Evolutionary conservation across 2,797 vertebrate species (phyloP).

Genomic region (Novumbra hubbsi): DNA sequence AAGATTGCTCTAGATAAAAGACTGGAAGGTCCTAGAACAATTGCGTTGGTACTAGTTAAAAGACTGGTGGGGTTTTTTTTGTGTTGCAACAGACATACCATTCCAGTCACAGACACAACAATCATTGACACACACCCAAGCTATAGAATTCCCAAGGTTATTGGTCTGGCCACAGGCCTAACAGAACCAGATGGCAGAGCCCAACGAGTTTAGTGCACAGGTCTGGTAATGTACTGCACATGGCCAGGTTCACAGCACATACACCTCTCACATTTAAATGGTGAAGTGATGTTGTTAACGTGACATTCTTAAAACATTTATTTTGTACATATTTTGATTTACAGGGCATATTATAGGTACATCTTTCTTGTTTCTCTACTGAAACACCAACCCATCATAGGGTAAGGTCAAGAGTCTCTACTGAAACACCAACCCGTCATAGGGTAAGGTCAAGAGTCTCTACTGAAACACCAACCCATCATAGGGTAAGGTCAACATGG

Average conservation of each 20-base stretch:
- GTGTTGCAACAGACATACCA: slow-evolving; percentile 50
- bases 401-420: background rate
- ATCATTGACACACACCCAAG: slow-evolving; percentile 29
- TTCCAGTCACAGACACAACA: slow-evolving; percentile 49
- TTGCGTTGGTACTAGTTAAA: no score
- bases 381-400: background rate
- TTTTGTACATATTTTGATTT: no score
- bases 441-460: background rate
- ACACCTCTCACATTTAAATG: slow-evolving; percentile 8
- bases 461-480: no score
- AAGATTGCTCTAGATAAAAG: slow-evolving; percentile 18
- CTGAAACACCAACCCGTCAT: no score
- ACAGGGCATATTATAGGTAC: no score
- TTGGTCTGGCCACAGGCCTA: slow-evolving; percentile 40
- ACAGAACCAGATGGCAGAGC: slow-evolving; percentile 16
- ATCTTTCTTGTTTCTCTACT: background rate
- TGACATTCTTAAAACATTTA: no score
- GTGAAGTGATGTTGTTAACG: slow-evolving; percentile 13
- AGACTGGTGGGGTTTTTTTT: slow-evolving; percentile 2
- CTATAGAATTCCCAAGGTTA: slow-evolving; percentile 27
- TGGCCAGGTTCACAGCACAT: background rate
- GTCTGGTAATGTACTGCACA: background rate
- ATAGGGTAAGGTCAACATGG: background rate
- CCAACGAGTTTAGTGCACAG: slow-evolving; percentile 17
- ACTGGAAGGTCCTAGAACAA: no score